These are phyloP conservation scores for Mystacornis crossleyi DNA, from an alignment of 2,113 vertebrate species.

Conservation along the genomic window DNA sequence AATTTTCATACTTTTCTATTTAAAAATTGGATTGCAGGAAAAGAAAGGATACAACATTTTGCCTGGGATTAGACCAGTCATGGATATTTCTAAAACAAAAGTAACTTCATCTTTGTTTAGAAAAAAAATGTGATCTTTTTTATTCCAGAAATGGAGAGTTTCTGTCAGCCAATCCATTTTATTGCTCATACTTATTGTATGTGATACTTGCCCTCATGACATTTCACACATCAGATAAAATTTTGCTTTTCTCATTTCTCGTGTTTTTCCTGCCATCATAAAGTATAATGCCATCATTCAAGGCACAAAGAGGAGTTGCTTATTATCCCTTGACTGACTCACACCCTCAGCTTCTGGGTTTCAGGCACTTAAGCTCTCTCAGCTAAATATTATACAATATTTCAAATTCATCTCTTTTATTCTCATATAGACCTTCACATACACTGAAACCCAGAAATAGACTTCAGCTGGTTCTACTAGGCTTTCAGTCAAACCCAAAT, in stretches of 20 bases:
- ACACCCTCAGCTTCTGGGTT: not conserved
- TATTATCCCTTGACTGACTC: not conserved
- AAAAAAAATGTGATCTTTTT: not conserved
- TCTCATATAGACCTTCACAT: not conserved
- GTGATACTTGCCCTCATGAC: not conserved
- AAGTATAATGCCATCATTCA: not conserved
- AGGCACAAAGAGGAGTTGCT: not conserved
- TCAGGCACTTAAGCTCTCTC: not conserved
- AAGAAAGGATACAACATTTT: not conserved
- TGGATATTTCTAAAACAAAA: not conserved
- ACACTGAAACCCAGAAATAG: not conserved
- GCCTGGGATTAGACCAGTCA: not conserved
- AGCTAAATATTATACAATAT: not conserved
- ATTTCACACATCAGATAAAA: not conserved
- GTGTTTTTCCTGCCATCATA: not conserved
- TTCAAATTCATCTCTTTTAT: not conserved
- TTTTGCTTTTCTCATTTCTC: constrained; percentile 21
- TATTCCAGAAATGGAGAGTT: not conserved
- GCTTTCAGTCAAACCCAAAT: not conserved
- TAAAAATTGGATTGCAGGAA: not conserved
- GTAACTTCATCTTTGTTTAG: not conserved
- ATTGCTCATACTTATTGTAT: not conserved
- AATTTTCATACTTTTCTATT: not conserved
- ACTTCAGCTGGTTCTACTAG: not conserved
- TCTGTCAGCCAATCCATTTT: not conserved